Evolutionary conservation across 2,888 invertebrate genomes (phyloP).

Genomic region (Philereme transversata): DNA sequence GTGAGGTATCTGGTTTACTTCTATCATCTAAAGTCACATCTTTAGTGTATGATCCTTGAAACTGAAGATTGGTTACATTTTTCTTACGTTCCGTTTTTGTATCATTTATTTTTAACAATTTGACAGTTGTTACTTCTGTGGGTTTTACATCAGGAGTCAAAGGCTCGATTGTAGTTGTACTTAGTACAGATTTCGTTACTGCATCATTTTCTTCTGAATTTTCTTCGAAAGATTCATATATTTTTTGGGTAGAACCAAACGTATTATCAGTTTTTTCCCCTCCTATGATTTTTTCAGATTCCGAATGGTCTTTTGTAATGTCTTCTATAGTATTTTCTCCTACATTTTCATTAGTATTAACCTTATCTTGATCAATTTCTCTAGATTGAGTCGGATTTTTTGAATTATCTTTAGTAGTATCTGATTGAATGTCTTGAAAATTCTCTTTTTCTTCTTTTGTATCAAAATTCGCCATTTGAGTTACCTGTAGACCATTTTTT

Average conservation of each 20-base stretch:
- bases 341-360: background rate
- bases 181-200: background rate
- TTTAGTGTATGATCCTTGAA: background rate
- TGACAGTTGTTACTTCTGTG: constrained; percentile 3
- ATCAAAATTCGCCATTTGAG: constrained; percentile 7
- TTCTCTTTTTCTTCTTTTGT: background rate
- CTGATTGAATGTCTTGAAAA: background rate
- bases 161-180: constrained; percentile 1
- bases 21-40: background rate
- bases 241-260: background rate
- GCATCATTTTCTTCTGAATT: background rate
- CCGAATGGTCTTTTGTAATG: background rate
- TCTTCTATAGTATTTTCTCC: background rate
- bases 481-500: background rate
- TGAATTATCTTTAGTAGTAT: background rate
- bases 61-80: background rate
- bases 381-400: background rate
- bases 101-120: background rate
- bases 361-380: background rate
- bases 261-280: too few relatives aligned
- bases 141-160: constrained; percentile 3
- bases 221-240: background rate
- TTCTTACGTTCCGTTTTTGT: background rate
- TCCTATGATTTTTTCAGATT: too few relatives aligned
- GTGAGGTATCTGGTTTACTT: background rate